Evolutionary conservation across 2,888 invertebrate species (phyloP), one percentile per base, ranked within the genome.

Genomic region (Coleophora flavipennella): DNA sequence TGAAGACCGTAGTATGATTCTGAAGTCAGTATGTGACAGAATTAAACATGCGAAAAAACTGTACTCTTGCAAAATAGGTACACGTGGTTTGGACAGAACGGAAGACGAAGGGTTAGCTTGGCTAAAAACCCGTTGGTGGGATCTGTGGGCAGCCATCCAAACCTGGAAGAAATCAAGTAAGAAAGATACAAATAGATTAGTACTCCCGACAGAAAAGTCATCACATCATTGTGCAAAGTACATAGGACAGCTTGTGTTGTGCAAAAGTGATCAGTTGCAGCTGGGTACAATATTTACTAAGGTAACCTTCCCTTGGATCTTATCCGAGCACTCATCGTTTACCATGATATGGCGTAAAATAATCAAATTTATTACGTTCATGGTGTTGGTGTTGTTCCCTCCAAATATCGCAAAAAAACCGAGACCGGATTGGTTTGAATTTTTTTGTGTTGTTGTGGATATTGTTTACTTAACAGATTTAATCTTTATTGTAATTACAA

Each of bases 141-240:
- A 35, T 32, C 32, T 40, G 11, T 27, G 1, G 3, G 3, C 26
- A 4, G 11, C 13, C 8, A 12, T 8, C 4, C 6, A 13, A 26
- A n/a, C 8, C 11, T 26, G 33, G 9, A 26, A 20, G 33, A 13
- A 29, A 10, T 13, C 8, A 10, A 35, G 10, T 12, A 8, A 6
- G 26, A 11, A 12, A 35, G 8, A 10, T 34, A 27, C 10, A 4
- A 6, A n/a, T 8, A 29, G 10, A n/a, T 10, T n/a, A 8, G 10
- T n/a, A 8, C 10, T 42, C 4, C 67, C 74, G 4, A 51, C 53
- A 2, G 77, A 78, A 47, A 68, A 74, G 39, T 40, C 59, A 10
- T 44, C 51, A 9, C 77, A 76, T 40, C 80, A 78, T 41, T 80
- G 80, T 41, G 55, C 76, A 9, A 79, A 79, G 61, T 78, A 76